These are phyloP conservation scores for Artibeus lituratus DNA, from an alignment of 2,797 vertebrate species.

Conservation along the genomic window DNA sequence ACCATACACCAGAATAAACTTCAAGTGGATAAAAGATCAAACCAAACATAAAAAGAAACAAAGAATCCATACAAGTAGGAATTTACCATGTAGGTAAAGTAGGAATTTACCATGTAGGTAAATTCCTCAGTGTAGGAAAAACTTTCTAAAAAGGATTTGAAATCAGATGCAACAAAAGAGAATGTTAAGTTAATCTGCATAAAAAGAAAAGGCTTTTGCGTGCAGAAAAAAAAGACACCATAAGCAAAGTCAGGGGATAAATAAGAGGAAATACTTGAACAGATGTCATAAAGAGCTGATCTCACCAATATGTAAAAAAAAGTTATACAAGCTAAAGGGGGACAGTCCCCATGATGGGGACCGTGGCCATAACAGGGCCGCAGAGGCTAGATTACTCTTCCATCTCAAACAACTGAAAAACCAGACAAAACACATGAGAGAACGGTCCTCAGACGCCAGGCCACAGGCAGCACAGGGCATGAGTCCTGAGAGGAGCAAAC, in stretches of 20 bases:
- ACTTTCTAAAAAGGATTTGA: not conserved
- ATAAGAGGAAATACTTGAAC: not conserved
- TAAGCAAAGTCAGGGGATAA: not conserved
- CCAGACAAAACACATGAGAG: not conserved
- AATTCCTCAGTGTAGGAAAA: not conserved
- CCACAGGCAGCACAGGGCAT: not conserved
- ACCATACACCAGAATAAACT: not conserved
- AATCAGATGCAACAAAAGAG: not conserved
- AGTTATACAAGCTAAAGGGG: not conserved
- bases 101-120: no score
- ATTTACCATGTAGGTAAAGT: not conserved
- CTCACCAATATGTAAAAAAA: not conserved
- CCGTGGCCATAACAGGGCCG: not conserved
- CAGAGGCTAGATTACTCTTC: not conserved
- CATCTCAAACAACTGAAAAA: not conserved
- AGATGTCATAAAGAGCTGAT: not conserved
- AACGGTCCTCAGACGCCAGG: not conserved
- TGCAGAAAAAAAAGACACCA: not conserved
- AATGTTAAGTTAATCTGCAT: not conserved
- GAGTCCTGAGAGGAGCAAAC: not conserved
- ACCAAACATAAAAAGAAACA: not conserved
- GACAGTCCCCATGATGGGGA: not conserved
- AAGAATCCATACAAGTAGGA: not conserved
- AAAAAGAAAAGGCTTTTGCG: not conserved
- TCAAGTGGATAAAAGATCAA: not conserved